These are phyloP conservation scores for Micronisus gabar DNA, from an alignment of 2,113 vertebrate genomes.

Conservation along the genomic window DNA sequence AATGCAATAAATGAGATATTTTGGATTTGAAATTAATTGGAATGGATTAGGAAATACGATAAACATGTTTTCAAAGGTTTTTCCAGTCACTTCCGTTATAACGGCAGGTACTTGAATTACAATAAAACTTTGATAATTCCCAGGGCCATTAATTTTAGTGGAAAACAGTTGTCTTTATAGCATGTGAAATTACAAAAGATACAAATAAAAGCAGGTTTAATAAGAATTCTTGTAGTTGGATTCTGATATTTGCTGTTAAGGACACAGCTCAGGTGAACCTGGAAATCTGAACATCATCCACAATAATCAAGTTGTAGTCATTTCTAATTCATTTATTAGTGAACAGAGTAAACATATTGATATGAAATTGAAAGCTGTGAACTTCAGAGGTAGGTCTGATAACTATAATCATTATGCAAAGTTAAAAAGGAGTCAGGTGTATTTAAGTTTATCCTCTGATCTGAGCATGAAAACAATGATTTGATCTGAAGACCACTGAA, in stretches of 20 bases:
- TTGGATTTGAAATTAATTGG: neutral
- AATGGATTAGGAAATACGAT: neutral
- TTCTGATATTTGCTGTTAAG: neutral
- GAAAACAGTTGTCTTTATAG: neutral
- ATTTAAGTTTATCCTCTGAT: neutral
- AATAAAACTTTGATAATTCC: neutral
- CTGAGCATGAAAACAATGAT: neutral
- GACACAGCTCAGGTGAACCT: neutral
- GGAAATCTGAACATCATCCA: neutral
- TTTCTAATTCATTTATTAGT: neutral
- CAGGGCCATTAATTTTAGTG: neutral
- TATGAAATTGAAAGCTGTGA: neutral
- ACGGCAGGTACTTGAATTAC: neutral
- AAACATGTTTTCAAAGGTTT: neutral
- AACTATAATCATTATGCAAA: neutral
- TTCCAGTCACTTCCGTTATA: neutral
- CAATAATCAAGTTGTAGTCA: neutral
- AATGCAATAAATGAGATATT: neutral
- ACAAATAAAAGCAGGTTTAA: neutral
- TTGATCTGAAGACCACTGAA: neutral
- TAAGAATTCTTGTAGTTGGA: neutral
- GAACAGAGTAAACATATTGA: neutral
- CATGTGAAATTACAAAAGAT: neutral
- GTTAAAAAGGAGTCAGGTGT: neutral
- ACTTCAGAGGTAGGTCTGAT: neutral